Base-by-base conservation (phyloP, 2,113 vertebrate species). In the Colius striatus region DNA sequence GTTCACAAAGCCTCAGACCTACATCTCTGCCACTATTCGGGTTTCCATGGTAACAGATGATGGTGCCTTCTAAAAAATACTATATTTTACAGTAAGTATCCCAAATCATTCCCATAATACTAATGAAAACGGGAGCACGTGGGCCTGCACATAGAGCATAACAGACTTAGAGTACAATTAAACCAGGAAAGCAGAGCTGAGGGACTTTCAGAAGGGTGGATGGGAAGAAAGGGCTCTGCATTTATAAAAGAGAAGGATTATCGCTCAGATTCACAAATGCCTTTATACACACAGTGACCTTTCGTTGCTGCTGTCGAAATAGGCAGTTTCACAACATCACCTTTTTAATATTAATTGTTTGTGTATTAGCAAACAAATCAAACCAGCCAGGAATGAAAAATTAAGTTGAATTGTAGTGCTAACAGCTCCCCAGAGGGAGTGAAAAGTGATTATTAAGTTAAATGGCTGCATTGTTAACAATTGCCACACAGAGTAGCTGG, bases 11-110 rank as follows among this genome's bases (percentile, higher is more conserved):
- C 76, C 79, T 74, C 90, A 92, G 92, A 94, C 95, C 95, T 90
- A 91, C 92, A 94, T 92, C 83, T 91, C 77, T 68, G 93, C 94
- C 93, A 89, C 82, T 82, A 63, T 91, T 91, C n/a, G 5, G 68
- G 98, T 98, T 98, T 96, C 97, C 97, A 97, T 97, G 95, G 97
- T 90, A 98, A 98, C 97, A 92, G 75, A 87, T 87, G 84, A 72
- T 79, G 87, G 94, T 94, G 94, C 93, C 61, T 67, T 90, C 92
- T 95, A 62, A 94, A 95, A 89, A 95, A 90, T 50, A 92, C 85
- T 84, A 92, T 91, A 87, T 94, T 95, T 96, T 96, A 73, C 89
- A 97, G 61, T 62, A 68, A 53, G 89, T 73, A 83, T 87, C 97
- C 92, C 96, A 91, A 95, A 94, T 95, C 89, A 73, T 91, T 94